phyloP scores from a whole-genome alignment of 2,113 vertebrate species.

The Ornithorhynchus anatinus region DNA sequence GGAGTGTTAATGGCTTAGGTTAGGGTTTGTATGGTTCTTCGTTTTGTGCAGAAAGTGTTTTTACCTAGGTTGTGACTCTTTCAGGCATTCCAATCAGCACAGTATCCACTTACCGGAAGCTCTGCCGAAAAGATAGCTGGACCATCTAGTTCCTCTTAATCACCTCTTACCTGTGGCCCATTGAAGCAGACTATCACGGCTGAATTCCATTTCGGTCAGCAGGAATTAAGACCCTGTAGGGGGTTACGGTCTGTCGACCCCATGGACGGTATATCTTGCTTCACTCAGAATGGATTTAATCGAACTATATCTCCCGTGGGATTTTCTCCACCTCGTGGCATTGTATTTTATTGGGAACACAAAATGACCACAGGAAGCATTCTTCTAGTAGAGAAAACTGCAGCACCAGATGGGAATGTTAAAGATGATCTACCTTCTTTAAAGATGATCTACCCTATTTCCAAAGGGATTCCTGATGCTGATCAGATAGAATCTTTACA shows the following conservation, averaged over 20 bases:
- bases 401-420: too few relatives aligned
- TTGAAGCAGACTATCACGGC: background rate
- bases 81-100: background rate
- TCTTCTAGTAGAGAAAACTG: constrained; percentile 1
- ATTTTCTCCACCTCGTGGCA: background rate
- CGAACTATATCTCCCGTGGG: background rate
- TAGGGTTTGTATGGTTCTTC: background rate
- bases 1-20: background rate
- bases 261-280: background rate
- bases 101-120: background rate
- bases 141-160: background rate
- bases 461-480: too few relatives aligned
- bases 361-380: background rate
- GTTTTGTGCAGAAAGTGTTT: background rate
- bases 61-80: background rate
- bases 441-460: too few relatives aligned
- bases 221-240: constrained; percentile 6
- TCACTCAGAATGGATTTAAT: background rate
- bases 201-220: constrained; percentile 17
- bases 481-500: too few relatives aligned
- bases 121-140: background rate
- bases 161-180: background rate
- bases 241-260: background rate
- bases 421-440: too few relatives aligned
- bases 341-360: constrained; percentile 2